Evolutionary conservation across 2,888 invertebrate species (phyloP).

Genomic region (Tribolium freemani): DNA sequence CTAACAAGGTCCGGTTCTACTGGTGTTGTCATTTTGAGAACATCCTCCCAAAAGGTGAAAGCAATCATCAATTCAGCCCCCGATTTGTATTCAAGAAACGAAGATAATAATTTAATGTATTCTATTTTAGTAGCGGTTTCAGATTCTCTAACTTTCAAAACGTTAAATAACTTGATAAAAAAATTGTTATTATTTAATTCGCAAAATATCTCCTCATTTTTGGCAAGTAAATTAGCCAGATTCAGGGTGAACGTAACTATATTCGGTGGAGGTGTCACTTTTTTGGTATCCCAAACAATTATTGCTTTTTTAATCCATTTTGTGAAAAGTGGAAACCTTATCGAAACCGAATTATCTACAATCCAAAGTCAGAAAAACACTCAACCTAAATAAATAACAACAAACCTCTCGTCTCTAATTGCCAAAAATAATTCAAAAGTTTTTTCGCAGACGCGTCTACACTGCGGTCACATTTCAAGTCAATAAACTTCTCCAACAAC

Average conservation of each 20-base stretch:
- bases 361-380: not conserved
- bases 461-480: not conserved
- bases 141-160: not conserved
- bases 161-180: slow-evolving; percentile 10
- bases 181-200: slow-evolving; percentile 69
- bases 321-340: slow-evolving; percentile 53
- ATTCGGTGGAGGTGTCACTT: slow-evolving; percentile 20
- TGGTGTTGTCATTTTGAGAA: slow-evolving; percentile 74
- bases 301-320: slow-evolving; percentile 69
- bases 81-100: slow-evolving; percentile 74
- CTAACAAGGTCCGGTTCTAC: slow-evolving; percentile 80
- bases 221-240: slow-evolving; percentile 73
- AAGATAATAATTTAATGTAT: slow-evolving; percentile 74
- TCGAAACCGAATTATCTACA: not conserved
- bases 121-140: slow-evolving; percentile 70
- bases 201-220: slow-evolving; percentile 73
- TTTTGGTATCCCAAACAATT: slow-evolving; percentile 58
- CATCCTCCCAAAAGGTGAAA: slow-evolving; percentile 75
- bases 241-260: slow-evolving; percentile 75
- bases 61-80: slow-evolving; percentile 77
- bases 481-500: not conserved
- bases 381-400: not conserved
- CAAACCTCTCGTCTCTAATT: not conserved
- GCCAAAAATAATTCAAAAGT: not conserved
- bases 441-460: not conserved